These are phyloP conservation scores for Pseudopodoces humilis DNA, from an alignment of 2,113 vertebrate genomes.

Conservation along the genomic window DNA sequence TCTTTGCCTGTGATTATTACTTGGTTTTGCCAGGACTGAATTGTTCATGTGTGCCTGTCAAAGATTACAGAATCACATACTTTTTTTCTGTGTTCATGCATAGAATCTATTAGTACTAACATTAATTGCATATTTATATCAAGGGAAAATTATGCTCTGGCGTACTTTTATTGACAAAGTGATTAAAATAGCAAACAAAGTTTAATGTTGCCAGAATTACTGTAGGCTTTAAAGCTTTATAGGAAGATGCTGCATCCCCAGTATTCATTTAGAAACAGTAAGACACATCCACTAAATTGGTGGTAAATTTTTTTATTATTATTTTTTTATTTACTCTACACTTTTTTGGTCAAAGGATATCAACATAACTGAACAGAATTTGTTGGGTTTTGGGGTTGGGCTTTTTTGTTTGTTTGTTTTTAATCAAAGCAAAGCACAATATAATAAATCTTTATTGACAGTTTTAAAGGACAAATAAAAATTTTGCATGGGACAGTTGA, in stretches of 20 bases:
- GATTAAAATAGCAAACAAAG: slow-evolving; percentile 14
- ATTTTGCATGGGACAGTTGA: background rate
- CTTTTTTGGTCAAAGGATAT: background rate
- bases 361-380: background rate
- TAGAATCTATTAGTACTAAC: background rate
- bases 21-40: background rate
- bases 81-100: background rate
- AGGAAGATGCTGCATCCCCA: background rate
- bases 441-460: background rate
- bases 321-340: background rate
- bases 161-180: background rate
- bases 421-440: background rate
- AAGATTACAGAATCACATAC: background rate
- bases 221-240: background rate
- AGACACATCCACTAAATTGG: background rate
- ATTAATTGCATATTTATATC: background rate
- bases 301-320: background rate
- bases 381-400: background rate
- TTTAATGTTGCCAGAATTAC: slow-evolving; percentile 13
- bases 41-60: background rate
- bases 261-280: background rate
- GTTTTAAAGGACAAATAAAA: background rate
- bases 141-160: background rate
- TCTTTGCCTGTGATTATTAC: background rate
- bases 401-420: background rate